Conservation (phyloP, 2,888 invertebrate species). For the Barypeithes pellucidus region DNA sequence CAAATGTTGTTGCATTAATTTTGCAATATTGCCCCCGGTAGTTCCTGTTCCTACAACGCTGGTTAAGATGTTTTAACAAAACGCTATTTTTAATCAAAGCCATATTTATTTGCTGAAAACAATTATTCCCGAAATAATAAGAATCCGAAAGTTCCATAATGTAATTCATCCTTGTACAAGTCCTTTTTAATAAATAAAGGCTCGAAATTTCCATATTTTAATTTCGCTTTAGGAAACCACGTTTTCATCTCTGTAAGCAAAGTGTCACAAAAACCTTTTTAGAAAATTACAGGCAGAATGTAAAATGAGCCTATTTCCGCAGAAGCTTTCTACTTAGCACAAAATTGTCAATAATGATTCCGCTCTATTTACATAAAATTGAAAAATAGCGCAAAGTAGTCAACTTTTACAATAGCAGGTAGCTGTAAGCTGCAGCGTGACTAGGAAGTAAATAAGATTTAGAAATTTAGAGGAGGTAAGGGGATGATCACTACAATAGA, state of each 20-base stretch:
- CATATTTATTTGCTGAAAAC: too few species aligned
- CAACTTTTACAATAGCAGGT: background rate
- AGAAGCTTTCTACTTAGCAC: constrained; percentile 14
- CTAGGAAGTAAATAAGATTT: background rate
- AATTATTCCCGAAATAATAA: too few species aligned
- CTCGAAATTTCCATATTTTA: constrained; percentile 16
- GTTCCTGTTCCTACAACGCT: too few species aligned
- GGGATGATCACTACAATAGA: too few species aligned
- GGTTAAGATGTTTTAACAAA: too few species aligned
- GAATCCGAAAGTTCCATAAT: background rate
- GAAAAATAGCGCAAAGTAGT: background rate
- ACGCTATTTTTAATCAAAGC: too few species aligned
- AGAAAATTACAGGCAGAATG: constrained; percentile 16
- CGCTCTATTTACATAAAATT: constrained; percentile 12
- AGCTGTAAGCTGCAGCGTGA: background rate
- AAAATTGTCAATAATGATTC: constrained; percentile 13
- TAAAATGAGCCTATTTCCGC: constrained; percentile 25
- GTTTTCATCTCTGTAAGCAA: background rate
- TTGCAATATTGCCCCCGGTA: too few species aligned
- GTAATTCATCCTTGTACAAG: background rate
- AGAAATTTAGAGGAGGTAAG: too few species aligned
- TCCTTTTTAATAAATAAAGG: constrained; percentile 7
- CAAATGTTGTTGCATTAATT: too few species aligned
- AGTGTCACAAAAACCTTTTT: constrained; percentile 20
- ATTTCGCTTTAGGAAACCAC: constrained; percentile 7